These are phyloP conservation scores for Tinea pellionella DNA, from an alignment of 2,888 invertebrate genomes.

Conservation along the genomic window DNA sequence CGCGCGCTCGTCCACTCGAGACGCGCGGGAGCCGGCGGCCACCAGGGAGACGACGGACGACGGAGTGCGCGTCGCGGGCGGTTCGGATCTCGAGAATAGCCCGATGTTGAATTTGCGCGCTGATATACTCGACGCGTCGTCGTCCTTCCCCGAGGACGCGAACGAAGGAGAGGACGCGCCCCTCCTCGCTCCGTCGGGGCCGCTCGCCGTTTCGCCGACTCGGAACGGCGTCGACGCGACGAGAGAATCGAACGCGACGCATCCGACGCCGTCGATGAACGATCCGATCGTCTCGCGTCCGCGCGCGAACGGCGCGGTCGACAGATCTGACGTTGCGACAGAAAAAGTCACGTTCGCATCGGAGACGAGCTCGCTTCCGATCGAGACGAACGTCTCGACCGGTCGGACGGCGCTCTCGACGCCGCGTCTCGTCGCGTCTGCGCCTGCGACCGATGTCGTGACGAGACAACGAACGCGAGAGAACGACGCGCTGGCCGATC, in stretches of 20 bases:
- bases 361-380: slow-evolving; percentile 52
- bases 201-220: slow-evolving; percentile 22
- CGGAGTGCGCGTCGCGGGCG: background rate
- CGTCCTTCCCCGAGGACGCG: slow-evolving; percentile 35
- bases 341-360: slow-evolving; percentile 54
- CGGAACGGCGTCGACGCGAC: too few relatives aligned
- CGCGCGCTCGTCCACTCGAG: slow-evolving; percentile 20
- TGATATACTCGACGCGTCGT: slow-evolving; percentile 39
- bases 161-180: slow-evolving; percentile 25
- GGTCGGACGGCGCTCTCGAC: background rate
- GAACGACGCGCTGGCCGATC: slow-evolving; percentile 42
- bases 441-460: background rate
- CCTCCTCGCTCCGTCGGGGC: background rate
- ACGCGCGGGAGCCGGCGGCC: slow-evolving; percentile 17
- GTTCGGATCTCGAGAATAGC: background rate
- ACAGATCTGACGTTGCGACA: slow-evolving; percentile 38
- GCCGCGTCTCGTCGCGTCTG: background rate
- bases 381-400: slow-evolving; percentile 34
- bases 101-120: slow-evolving; percentile 49
- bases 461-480: background rate
- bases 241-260: slow-evolving; percentile 17
- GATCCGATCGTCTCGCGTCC: background rate
- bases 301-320: slow-evolving; percentile 29
- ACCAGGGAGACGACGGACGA: too few relatives aligned
- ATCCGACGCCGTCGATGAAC: background rate